Percentiles rank a stretch among this genome's conserved stretches.
phyloP scores from a whole-genome alignment of 1,140 invertebrate genomes.

The Euura lappo region DNA sequence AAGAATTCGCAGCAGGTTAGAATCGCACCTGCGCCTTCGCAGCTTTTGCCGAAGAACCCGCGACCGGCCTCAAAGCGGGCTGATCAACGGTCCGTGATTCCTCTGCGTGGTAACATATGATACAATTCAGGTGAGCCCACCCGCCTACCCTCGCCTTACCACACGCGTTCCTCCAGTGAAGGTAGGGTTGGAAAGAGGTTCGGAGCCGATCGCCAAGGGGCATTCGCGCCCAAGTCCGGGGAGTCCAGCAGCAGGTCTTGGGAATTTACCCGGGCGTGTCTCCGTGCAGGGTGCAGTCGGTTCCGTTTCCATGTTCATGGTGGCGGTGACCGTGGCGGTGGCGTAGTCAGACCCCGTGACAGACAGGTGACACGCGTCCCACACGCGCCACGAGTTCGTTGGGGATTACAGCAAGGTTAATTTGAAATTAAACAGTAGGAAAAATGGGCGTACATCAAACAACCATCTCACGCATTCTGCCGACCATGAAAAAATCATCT shows the following conservation, averaged over 20 bases:
- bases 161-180: too few relatives aligned
- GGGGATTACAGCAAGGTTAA: constrained; percentile 36
- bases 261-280: constrained; percentile 51
- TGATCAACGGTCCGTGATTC: constrained; percentile 6
- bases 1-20: too few relatives aligned
- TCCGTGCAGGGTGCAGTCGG: constrained; percentile 45
- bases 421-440: constrained; percentile 43
- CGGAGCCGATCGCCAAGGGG: not conserved
- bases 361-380: constrained; percentile 59
- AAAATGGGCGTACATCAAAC: constrained; percentile 16
- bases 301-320: constrained; percentile 3
- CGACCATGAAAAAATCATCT: too few relatives aligned
- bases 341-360: constrained; percentile 47
- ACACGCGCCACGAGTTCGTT: constrained; percentile 37
- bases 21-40: too few relatives aligned
- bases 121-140: not conserved
- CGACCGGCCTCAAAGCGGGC: not conserved
- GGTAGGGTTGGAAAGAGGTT: too few relatives aligned
- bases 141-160: not conserved
- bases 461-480: too few relatives aligned
- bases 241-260: constrained; percentile 43
- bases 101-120: not conserved
- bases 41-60: too few relatives aligned
- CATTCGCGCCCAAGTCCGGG: not conserved
- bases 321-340: constrained; percentile 20